Conservation (phyloP, 2,797 vertebrate genomes). For the Vipera ursinii region DNA sequence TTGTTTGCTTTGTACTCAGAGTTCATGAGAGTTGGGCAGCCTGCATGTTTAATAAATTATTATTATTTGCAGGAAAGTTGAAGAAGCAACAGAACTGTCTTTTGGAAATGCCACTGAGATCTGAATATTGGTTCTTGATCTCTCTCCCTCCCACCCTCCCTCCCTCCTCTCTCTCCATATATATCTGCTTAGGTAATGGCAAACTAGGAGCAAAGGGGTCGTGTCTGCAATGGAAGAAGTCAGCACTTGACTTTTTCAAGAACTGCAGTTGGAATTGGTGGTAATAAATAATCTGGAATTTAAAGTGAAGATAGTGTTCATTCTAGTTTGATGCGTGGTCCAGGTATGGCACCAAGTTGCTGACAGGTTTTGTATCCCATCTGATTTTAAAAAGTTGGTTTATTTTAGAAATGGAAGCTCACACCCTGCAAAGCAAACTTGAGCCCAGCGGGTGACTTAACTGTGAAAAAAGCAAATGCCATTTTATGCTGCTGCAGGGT, state of each 20-base stretch:
- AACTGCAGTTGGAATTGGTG: neutral
- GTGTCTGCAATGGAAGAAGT: neutral
- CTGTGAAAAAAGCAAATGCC: neutral
- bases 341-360: neutral
- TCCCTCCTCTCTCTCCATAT: neutral
- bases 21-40: neutral
- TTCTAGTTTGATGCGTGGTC: neutral
- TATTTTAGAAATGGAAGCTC: neutral
- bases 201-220: neutral
- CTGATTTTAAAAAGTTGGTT: neutral
- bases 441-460: neutral
- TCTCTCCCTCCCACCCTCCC: no score
- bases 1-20: neutral
- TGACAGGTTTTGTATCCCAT: neutral
- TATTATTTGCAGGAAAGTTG: neutral
- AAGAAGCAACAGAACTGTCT: neutral
- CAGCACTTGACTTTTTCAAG: neutral
- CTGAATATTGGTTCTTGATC: neutral
- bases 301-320: neutral
- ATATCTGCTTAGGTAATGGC: neutral
- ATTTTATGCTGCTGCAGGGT: neutral
- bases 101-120: neutral
- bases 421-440: neutral
- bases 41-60: neutral
- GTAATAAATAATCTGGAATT: neutral